Evolutionary conservation across 2,797 vertebrate species (phyloP), one percentile per base, ranked within the genome.

Genomic region (Danio kyathit): DNA sequence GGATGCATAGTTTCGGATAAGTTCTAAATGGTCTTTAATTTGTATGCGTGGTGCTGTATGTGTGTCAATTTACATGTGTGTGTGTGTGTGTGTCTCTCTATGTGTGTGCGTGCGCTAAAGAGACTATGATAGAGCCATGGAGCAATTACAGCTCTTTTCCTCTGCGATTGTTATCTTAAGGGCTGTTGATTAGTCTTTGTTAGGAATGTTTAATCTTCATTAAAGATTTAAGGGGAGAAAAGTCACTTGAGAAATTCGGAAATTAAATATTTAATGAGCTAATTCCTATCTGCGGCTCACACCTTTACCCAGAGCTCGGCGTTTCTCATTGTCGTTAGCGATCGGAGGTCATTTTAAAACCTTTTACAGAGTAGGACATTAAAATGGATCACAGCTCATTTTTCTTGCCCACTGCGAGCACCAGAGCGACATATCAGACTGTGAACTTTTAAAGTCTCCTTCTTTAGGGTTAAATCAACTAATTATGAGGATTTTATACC

Each of bases 231-330:
- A 87, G 85, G 74, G 79, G 86, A 88, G 76, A 89, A 91, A 90
- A 88, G 82, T 89, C 87, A 84, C 83, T 82, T 69, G 83, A 90
- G 85, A 86, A 90, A 86, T 87, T 88, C 83, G 17, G 84, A 90
- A 91, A 89, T 93, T 90, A 91, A 85, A 91, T 90, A 90, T 91
- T 89, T 90, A 92, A 89, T 81, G 67, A 91, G 87, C 87, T 92
- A 91, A 93, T 86, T 83, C 83, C 82, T 91, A 91, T 93, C 90
- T 89, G 67, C 81, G 86, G 87, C 88, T 83, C 83, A 85, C 91
- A 92, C 88, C 90, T 92, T 91, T 85, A 85, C 76, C 74, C 77
- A 79, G 79, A 79, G 86, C 82, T 82, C 79, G 77, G 83, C 63
- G 81, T 78, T 82, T 74, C 56, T 66, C 80, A 83, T 82, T 69